These are phyloP conservation scores for Glandiceps talaboti DNA, from an alignment of 53 echinoderm and acorn worm species.

Conservation along the genomic window DNA sequence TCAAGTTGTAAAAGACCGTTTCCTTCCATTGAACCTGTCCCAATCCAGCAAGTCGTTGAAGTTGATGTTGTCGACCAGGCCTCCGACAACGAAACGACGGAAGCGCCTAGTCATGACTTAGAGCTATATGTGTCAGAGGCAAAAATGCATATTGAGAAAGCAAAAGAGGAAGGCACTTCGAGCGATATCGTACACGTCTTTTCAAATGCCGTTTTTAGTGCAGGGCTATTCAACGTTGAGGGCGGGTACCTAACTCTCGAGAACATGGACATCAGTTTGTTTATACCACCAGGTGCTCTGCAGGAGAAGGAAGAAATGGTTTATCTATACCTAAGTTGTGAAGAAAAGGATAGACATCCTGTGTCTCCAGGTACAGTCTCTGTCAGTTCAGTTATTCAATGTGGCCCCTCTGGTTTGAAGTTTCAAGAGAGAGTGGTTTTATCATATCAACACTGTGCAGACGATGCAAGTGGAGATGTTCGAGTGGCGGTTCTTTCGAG, in stretches of 20 bases:
- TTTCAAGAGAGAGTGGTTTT: constrained; percentile 4
- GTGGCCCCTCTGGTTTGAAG: constrained; percentile 8
- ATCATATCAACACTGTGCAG: constrained; percentile 12
- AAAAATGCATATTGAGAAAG: neutral
- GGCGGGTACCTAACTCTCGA: neutral
- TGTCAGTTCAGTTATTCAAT: constrained; percentile 2
- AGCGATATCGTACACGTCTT: neutral
- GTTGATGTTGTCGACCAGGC: no score
- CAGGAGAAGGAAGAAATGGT: neutral
- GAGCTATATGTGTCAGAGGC: neutral
- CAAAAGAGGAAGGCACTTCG: neutral
- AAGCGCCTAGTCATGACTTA: neutral
- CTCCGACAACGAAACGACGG: no score
- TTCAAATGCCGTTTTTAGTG: neutral
- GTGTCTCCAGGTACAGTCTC: neutral
- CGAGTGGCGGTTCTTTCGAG: neutral
- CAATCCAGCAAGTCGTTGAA: no score
- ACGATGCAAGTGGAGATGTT: neutral
- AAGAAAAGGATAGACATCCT: neutral
- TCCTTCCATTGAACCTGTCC: no score
- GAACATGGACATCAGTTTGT: neutral
- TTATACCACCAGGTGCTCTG: constrained; percentile 8
- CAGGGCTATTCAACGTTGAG: constrained; percentile 1
- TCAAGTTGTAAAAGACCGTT: no score
- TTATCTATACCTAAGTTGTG: neutral